phyloP scores from a whole-genome alignment of 1,140 invertebrate species.

The Drosophila sproati region DNA sequence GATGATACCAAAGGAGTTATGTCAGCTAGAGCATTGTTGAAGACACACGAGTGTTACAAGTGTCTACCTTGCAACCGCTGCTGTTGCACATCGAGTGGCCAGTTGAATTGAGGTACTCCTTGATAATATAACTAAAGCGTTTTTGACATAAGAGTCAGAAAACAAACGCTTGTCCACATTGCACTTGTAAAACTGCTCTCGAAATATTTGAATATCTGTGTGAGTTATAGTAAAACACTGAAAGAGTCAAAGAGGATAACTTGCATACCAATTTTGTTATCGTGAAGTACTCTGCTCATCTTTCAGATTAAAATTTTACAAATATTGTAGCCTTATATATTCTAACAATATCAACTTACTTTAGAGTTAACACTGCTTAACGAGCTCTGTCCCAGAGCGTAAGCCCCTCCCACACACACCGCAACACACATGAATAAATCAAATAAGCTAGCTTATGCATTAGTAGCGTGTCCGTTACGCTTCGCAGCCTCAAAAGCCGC shows the following conservation, averaged over 20 bases:
- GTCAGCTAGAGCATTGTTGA: not conserved
- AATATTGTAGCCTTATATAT: not conserved
- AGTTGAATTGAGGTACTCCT: not conserved
- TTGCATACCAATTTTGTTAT: no score
- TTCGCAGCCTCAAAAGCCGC: slow-evolving; percentile 10
- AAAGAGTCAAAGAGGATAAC: not conserved
- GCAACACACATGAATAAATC: slow-evolving; percentile 16
- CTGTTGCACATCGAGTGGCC: slow-evolving; percentile 3
- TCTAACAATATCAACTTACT: not conserved
- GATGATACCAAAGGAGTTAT: slow-evolving; percentile 15
- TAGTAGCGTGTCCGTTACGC: slow-evolving; percentile 14
- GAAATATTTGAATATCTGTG: no score
- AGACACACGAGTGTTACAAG: not conserved
- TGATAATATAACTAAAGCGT: not conserved
- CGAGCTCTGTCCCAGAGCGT: not conserved
- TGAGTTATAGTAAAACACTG: not conserved
- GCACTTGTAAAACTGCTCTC: no score
- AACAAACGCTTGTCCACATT: not conserved
- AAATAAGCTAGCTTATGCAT: slow-evolving; percentile 15
- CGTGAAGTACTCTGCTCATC: no score
- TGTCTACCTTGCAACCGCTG: not conserved
- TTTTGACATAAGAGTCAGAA: not conserved
- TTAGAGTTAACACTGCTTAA: not conserved
- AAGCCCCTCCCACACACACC: not conserved
- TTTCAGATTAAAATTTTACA: no score